Base-by-base conservation (phyloP, 2,888 invertebrate genomes). In the Cartodere bifasciata region DNA sequence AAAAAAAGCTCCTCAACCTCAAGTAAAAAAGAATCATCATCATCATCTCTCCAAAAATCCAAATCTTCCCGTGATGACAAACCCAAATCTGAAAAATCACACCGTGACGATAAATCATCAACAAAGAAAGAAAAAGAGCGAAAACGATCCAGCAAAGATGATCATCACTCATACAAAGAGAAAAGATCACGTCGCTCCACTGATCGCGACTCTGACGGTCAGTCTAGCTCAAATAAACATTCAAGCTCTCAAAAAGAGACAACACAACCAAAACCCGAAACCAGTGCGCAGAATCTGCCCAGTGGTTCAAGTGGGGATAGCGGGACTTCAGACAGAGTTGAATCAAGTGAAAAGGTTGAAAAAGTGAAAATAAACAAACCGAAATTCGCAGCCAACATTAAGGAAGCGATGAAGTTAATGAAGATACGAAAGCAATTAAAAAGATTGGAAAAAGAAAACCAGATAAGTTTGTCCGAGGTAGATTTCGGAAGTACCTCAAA, bases 141-240 rank as follows among this genome's bases (percentile, higher is more conserved):
- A 1, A 68, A 50, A 59, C 65, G 65, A 42, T 62, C 64, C 31
- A 70, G 72, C 48, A 65, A 64, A 32, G 83, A 84, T 48, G 83
- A 84, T 54, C 82, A 83, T 50, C 75, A 72, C 34, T 72, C 73
- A 43, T 62, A 72, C 4, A 73, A 75, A 20, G 67, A 69, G 1
- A 75, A 78, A 47, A 68, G 66, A 7, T 68, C 70, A 30, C 67
- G 84, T 4, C 65, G 83, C 28, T 84, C 84, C 0, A 79, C 81
- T 0, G 85, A 81, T 44, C 65, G 80, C 37, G 82, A 86, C 58
- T 84, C 84, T 1, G 84, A 82, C 51, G 83, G 77, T 20, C 60
- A 62, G 17, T 58, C 62, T 13, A 62, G 64, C 20, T 57, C 36
- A 32, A 36, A 39, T 26, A 59, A 56, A 11, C 55, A 46, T 29